Evolutionary conservation across 2,113 vertebrate species (phyloP).

Genomic region (Ceyx melanurus): DNA sequence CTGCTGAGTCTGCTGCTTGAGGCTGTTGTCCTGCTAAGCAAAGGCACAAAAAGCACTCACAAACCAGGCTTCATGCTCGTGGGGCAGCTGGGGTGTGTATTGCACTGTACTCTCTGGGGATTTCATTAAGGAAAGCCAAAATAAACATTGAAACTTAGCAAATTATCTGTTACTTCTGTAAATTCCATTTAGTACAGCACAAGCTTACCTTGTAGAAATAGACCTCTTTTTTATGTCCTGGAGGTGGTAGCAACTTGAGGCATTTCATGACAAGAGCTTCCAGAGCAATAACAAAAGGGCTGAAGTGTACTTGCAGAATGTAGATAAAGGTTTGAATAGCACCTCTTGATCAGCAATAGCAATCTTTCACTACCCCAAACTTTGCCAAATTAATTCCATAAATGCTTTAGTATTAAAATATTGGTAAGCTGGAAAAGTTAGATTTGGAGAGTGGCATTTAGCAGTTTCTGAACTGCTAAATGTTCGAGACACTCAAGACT

Average conservation of each 20-base stretch:
- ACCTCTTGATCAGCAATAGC: neutral
- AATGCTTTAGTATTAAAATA: conserved; percentile 5
- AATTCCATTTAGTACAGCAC: neutral
- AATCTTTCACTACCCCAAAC: neutral
- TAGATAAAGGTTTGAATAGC: neutral
- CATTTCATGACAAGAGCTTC: neutral
- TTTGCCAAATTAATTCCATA: conserved; percentile 13
- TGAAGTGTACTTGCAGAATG: neutral
- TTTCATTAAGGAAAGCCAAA: neutral
- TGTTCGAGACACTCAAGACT: neutral
- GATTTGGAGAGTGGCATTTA: neutral
- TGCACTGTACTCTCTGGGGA: neutral
- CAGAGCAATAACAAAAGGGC: neutral
- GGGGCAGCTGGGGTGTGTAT: neutral
- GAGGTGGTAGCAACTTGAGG: neutral
- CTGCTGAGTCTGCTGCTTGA: neutral
- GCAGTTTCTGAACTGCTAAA: too few relatives aligned
- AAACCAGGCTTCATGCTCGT: rapidly evolving
- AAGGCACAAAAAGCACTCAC: neutral
- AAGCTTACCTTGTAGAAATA: neutral
- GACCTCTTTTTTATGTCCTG: neutral
- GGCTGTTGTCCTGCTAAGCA: neutral
- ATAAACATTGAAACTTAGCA: neutral
- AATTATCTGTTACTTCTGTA: neutral
- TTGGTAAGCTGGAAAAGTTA: neutral